Evolutionary conservation across 2,888 invertebrate species (phyloP).

Genomic region (Sphecodes monilicornis): DNA sequence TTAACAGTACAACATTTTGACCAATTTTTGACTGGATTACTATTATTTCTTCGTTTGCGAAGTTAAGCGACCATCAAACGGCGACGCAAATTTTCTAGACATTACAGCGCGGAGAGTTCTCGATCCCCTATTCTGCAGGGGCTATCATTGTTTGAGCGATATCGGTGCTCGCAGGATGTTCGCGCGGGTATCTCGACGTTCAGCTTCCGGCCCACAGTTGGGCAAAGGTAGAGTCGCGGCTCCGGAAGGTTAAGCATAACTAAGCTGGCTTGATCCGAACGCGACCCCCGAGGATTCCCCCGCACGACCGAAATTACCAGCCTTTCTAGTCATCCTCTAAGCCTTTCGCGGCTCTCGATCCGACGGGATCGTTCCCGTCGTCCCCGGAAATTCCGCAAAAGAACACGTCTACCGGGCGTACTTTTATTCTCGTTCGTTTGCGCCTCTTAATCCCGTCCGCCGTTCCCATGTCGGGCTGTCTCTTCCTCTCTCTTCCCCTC

Average conservation of each 20-base stretch:
- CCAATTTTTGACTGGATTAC: too few relatives aligned
- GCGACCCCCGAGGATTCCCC: conserved; percentile 71
- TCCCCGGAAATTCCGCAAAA: conserved; percentile 31
- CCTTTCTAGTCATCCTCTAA: conserved; percentile 1
- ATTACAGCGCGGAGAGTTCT: background rate
- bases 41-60: too few relatives aligned
- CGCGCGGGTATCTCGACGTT: conserved; percentile 16
- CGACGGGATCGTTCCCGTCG: conserved; percentile 20
- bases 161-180: conserved; percentile 9
- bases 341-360: conserved; percentile 3
- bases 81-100: background rate
- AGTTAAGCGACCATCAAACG: too few relatives aligned
- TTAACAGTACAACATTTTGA: too few relatives aligned
- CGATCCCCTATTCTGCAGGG: background rate
- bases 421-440: conserved; percentile 17
- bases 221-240: conserved; percentile 38
- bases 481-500: too few relatives aligned
- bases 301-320: conserved; percentile 41
- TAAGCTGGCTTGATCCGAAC: conserved; percentile 71
- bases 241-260: conserved; percentile 73
- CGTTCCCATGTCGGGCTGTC: background rate
- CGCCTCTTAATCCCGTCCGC: background rate
- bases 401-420: background rate
- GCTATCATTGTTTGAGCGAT: background rate
- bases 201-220: conserved; percentile 1